A percentile compares a stretch with the other conserved stretches of the same genome.
Conservation (phyloP, 2,888 invertebrate genomes). For the Dermolepida albohirtum region DNA sequence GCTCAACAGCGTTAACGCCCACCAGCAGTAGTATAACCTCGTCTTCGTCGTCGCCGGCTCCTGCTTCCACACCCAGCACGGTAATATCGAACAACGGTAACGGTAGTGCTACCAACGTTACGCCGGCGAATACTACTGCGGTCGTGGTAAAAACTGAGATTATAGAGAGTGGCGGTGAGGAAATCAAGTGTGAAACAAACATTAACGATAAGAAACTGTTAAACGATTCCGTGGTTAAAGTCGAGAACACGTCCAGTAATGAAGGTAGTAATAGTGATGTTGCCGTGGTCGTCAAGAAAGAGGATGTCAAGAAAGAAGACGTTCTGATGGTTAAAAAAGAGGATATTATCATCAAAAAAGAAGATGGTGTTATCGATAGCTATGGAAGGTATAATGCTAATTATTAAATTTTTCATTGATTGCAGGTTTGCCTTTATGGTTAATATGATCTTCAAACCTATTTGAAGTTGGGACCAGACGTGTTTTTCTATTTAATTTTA, state of each 20-base stretch:
- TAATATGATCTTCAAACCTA: no score
- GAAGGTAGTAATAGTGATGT: slow-evolving; percentile 40
- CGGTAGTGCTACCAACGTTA: slow-evolving; percentile 23
- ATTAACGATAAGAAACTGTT: slow-evolving; percentile 25
- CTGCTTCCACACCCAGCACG: slow-evolving; percentile 52
- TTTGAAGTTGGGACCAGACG: no score
- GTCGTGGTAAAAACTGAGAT: slow-evolving; percentile 33
- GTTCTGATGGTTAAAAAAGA: slow-evolving; percentile 47
- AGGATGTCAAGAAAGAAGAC: slow-evolving; percentile 38
- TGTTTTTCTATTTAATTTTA: no score
- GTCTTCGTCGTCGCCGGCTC: slow-evolving; percentile 54
- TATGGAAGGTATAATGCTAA: slow-evolving; percentile 26
- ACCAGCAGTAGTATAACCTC: slow-evolving; percentile 53
- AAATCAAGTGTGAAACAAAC: slow-evolving; percentile 41
- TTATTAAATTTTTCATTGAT: not conserved
- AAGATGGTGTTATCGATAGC: slow-evolving; percentile 14
- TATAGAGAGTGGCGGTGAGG: slow-evolving; percentile 37
- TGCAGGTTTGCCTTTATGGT: no score
- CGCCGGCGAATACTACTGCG: slow-evolving; percentile 30
- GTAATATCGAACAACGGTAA: slow-evolving; percentile 29
- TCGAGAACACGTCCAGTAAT: slow-evolving; percentile 35
- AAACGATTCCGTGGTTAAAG: slow-evolving; percentile 30
- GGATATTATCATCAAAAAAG: slow-evolving; percentile 48
- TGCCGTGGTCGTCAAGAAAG: slow-evolving; percentile 35
- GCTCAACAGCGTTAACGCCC: slow-evolving; percentile 48